Evolutionary conservation across 2,113 vertebrate genomes (phyloP).

Genomic region (Oreotrochilus melanogaster): DNA sequence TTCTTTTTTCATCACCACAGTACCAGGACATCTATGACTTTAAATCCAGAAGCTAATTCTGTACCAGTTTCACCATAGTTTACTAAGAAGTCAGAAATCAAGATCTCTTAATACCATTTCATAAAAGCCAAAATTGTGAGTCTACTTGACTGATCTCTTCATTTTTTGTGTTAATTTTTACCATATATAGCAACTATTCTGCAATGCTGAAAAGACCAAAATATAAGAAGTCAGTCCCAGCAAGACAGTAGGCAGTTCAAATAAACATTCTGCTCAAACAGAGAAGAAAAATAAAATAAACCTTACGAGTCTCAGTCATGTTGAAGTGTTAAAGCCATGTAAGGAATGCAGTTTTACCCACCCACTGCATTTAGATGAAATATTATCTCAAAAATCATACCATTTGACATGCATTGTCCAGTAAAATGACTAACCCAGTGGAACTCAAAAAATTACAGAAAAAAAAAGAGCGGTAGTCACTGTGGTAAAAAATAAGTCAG

Average conservation of each 20-base stretch:
- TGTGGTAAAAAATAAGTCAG: neutral
- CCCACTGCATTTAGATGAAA: neutral
- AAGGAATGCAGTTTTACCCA: neutral
- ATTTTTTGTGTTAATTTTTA: neutral
- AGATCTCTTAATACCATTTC: neutral
- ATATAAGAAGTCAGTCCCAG: neutral
- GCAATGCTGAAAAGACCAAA: neutral
- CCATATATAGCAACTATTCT: neutral
- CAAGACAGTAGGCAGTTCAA: constrained; percentile 35
- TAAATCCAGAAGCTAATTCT: neutral
- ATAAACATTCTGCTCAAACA: constrained; percentile 27
- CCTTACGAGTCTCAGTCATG: neutral
- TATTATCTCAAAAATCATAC: neutral
- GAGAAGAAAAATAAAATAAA: constrained; percentile 10
- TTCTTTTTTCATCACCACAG: neutral
- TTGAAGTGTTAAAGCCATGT: neutral
- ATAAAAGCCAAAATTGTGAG: neutral
- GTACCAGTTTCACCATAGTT: neutral
- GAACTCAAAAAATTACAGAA: neutral
- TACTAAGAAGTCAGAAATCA: neutral
- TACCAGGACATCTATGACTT: neutral
- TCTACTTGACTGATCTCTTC: neutral
- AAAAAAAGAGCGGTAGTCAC: neutral
- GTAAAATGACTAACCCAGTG: neutral
- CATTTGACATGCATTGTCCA: neutral